Percentiles rank a stretch among this genome's conserved stretches.
phyloP scores from a whole-genome alignment of 2,888 invertebrate species.

The Syrphus vitripennis region DNA sequence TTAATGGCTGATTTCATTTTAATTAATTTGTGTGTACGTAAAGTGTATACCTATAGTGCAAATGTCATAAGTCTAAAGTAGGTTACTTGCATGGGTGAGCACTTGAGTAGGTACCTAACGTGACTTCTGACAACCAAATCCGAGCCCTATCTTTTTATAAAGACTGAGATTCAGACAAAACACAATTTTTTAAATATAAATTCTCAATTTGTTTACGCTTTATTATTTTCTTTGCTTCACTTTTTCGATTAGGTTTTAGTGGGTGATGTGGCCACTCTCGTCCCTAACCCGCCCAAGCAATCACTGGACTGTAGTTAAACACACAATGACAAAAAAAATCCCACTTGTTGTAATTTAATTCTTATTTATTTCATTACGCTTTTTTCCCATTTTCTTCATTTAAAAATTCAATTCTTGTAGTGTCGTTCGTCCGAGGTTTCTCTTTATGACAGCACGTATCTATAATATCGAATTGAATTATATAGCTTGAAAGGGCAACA shows the following conservation, averaged over 20 bases:
- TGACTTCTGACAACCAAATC: background rate
- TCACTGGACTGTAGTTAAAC: background rate
- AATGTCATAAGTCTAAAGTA: too few relatives aligned
- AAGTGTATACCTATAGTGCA: too few relatives aligned
- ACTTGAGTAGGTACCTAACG: too few relatives aligned
- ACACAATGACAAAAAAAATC: constrained; percentile 13
- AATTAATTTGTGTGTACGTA: too few relatives aligned
- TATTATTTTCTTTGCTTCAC: background rate
- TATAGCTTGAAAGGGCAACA: constrained; percentile 10
- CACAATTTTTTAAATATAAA: background rate
- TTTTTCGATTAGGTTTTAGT: background rate
- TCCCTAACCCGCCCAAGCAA: background rate
- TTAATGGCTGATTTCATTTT: too few relatives aligned
- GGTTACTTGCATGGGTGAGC: too few relatives aligned
- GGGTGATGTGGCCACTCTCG: background rate
- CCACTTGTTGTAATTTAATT: constrained; percentile 19
- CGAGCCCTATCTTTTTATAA: background rate
- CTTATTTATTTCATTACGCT: constrained; percentile 13
- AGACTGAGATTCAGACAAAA: background rate
- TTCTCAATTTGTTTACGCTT: background rate
- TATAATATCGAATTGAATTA: constrained; percentile 10
- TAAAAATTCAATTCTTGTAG: constrained; percentile 15
- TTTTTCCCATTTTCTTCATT: constrained; percentile 3
- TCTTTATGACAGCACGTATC: background rate
- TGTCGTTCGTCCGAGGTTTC: background rate